phyloP scores from a whole-genome alignment of 2,113 vertebrate species.

The Semnornis frantzii region DNA sequence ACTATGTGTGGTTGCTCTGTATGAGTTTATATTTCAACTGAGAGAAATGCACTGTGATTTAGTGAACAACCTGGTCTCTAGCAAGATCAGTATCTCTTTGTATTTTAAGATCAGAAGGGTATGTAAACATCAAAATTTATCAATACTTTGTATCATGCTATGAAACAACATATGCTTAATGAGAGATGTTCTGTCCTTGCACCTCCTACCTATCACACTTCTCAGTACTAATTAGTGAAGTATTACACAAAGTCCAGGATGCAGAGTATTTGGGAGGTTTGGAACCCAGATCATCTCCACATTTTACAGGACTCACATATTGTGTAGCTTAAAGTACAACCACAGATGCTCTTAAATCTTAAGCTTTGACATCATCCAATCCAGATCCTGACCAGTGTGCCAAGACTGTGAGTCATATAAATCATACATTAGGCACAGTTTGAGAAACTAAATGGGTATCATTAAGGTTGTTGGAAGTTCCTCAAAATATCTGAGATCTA shows the following conservation, averaged over 20 bases:
- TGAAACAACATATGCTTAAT: not conserved
- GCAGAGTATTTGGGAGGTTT: not conserved
- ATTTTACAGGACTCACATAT: not conserved
- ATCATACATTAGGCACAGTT: not conserved
- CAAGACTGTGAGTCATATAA: not conserved
- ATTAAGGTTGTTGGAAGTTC: not conserved
- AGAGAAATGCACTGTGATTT: constrained; percentile 3
- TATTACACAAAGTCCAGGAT: not conserved
- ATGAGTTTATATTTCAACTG: not conserved
- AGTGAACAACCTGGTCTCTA: not conserved
- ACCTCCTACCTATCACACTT: not conserved
- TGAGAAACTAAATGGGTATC: not conserved
- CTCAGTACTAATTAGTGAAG: not conserved
- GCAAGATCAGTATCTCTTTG: not conserved
- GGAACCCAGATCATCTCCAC: not conserved
- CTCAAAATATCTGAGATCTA: constrained; percentile 9
- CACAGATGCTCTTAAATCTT: not conserved
- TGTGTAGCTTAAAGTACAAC: not conserved
- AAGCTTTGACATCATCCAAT: not conserved
- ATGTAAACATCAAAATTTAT: not conserved
- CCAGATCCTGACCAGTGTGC: not conserved
- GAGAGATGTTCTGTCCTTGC: not conserved
- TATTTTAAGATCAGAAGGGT: not conserved
- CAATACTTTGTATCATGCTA: not conserved
- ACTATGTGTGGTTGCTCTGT: not conserved